A percentile compares a stretch with the other conserved stretches of the same genome.
Evolutionary conservation across 2,113 vertebrate genomes (phyloP).

Genomic region (Picathartes gymnocephalus): DNA sequence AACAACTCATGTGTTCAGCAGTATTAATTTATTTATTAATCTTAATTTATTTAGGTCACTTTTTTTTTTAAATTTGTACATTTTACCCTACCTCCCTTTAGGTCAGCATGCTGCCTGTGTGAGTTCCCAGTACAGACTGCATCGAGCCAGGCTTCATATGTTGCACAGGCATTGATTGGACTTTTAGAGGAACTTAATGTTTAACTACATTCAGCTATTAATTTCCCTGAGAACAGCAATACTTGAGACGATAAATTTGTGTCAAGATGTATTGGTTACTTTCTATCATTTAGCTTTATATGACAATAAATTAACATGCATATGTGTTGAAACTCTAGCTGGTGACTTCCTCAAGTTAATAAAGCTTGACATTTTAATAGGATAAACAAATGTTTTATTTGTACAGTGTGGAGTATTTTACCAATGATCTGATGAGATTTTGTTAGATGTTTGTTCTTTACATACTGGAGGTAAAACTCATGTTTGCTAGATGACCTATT

Average conservation of each 20-base stretch:
- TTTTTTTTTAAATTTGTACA: neutral
- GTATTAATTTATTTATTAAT: neutral
- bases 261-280: neutral
- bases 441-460: slow-evolving; percentile 34
- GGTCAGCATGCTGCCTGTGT: neutral
- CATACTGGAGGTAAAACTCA: neutral
- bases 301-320: neutral
- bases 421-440: neutral
- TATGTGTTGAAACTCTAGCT: neutral
- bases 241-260: neutral
- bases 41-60: neutral
- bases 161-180: neutral
- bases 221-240: neutral
- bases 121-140: neutral
- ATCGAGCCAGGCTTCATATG: neutral
- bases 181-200: neutral
- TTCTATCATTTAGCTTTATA: slow-evolving; percentile 21
- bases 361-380: slow-evolving; percentile 61
- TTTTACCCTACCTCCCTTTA: neutral
- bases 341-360: slow-evolving; percentile 50
- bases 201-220: neutral
- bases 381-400: slow-evolving; percentile 62
- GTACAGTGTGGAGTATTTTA: slow-evolving; percentile 18
- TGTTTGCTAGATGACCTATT: slow-evolving; percentile 47
- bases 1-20: accelerated